phyloP scores from a whole-genome alignment of 1,140 invertebrate species.

The Lepidurus packardi region DNA sequence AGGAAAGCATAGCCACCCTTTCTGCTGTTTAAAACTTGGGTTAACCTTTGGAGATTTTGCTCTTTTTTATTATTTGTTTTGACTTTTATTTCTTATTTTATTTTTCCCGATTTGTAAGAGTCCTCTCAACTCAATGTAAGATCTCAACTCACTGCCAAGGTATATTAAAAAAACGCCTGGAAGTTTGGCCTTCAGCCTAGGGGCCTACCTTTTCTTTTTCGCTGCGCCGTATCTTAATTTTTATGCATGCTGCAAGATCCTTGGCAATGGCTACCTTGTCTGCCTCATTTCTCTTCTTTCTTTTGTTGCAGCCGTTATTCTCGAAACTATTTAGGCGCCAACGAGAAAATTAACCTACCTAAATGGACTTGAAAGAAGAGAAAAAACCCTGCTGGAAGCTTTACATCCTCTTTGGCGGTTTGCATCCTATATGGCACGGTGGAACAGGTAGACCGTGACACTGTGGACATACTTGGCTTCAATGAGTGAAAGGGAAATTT shows the following conservation, averaged over 20 bases:
- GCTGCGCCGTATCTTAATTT: slow-evolving; percentile 2
- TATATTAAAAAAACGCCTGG: background rate
- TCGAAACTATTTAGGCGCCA: background rate
- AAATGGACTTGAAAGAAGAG: background rate
- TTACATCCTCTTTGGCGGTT: background rate
- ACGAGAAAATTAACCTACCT: background rate
- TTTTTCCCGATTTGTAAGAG: background rate
- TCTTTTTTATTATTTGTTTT: background rate
- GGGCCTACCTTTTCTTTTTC: background rate
- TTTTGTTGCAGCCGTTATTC: background rate
- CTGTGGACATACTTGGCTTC: background rate
- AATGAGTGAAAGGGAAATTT: slow-evolving; percentile 3
- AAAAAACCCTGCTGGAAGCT: background rate
- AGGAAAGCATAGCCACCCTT: too few species aligned
- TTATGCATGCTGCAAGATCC: background rate
- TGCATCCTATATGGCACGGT: background rate
- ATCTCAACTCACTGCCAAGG: background rate
- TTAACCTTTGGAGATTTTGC: too few species aligned
- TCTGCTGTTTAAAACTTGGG: too few species aligned
- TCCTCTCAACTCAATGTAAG: too few species aligned
- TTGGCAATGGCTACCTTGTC: background rate
- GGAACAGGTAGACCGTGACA: background rate
- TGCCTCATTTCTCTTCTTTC: background rate
- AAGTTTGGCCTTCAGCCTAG: background rate
- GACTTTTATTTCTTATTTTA: slow-evolving; percentile 6